Conservation (phyloP, 2,113 vertebrate species). For the Mesembrinibis cayennensis region DNA sequence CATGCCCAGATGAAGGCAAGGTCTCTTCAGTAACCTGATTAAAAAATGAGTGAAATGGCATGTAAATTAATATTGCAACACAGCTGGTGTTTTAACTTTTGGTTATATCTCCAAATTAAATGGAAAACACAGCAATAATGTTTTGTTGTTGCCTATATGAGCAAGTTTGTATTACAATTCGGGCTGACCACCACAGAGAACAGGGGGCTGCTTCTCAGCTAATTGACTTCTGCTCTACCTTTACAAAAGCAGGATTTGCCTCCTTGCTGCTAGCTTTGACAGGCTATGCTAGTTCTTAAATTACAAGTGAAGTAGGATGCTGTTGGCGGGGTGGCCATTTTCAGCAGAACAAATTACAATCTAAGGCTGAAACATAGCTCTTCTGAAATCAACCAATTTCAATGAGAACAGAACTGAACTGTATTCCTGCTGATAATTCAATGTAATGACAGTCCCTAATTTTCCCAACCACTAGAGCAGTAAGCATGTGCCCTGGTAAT, state of each 20-base stretch:
- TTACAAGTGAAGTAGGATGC: constrained; percentile 7
- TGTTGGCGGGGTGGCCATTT: not conserved
- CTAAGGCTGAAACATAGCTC: not conserved
- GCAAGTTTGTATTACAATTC: not conserved
- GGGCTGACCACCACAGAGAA: not conserved
- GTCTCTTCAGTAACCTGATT: not conserved
- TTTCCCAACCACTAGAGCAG: constrained; percentile 41
- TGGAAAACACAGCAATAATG: not conserved
- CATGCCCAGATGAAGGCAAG: not conserved
- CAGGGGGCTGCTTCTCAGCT: not conserved
- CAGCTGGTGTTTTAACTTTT: not conserved
- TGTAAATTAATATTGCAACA: not conserved
- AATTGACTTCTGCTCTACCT: not conserved
- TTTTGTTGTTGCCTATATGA: not conserved
- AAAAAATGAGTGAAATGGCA: not conserved
- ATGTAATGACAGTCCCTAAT: constrained; percentile 30
- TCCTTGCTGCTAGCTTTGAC: not conserved
- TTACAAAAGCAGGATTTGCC: not conserved
- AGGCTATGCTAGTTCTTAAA: not conserved
- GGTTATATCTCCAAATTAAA: not conserved
- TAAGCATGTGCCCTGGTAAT: constrained; percentile 10
- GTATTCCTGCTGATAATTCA: constrained; percentile 33
- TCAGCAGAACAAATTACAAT: constrained; percentile 22
- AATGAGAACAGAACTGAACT: not conserved
- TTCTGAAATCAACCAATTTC: constrained; percentile 27